A percentile compares a stretch with the other conserved stretches of the same genome.
Evolutionary conservation across 2,797 vertebrate genomes (phyloP).

Genomic region (Poliocrania exsul): DNA sequence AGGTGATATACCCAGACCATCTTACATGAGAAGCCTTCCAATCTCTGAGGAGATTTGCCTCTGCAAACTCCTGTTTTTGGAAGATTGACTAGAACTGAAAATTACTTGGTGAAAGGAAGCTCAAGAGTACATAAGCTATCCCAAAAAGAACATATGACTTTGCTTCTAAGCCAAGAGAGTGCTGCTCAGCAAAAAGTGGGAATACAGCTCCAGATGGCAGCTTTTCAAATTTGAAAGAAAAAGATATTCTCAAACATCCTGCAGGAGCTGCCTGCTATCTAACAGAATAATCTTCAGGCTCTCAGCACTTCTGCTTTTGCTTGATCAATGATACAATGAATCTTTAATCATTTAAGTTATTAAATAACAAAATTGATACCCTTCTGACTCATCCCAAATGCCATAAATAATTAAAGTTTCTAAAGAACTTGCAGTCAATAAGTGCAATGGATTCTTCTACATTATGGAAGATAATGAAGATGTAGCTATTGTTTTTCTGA

Average conservation of each 20-base stretch:
- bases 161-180: not conserved
- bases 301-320: not conserved
- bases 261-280: not conserved
- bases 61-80: constrained; percentile 18
- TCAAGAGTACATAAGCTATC: constrained; percentile 17
- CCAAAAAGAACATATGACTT: constrained; percentile 10
- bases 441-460: not conserved
- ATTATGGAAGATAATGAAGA: not conserved
- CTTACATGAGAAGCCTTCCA: not conserved
- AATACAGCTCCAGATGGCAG: constrained; percentile 25
- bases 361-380: not conserved
- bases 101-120: constrained; percentile 5
- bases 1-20: not conserved
- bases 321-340: not conserved
- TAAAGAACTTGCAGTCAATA: not conserved
- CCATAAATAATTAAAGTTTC: not conserved
- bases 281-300: not conserved
- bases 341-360: not conserved
- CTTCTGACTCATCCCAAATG: not conserved
- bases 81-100: not conserved
- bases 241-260: constrained; percentile 8
- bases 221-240: constrained; percentile 29
- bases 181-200: constrained; percentile 23
- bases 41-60: constrained; percentile 11
- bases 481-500: not conserved